These are phyloP conservation scores for Caenorhabditis drosophilae DNA, from an alignment of 2,888 invertebrate genomes.

Conservation along the genomic window DNA sequence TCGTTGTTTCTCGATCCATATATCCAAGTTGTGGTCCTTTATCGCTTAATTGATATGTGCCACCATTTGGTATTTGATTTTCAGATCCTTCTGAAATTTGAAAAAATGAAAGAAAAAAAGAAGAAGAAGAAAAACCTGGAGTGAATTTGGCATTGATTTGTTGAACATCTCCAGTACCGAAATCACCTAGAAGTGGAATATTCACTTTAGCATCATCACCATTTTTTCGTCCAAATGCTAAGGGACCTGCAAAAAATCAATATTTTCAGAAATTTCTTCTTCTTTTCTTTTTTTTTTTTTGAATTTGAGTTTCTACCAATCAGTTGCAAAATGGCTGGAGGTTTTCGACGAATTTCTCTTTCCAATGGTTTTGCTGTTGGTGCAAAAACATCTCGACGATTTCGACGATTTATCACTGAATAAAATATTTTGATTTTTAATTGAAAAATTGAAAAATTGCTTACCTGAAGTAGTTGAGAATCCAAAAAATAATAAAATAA, in stretches of 20 bases:
- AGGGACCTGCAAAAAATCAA: constrained; percentile 25
- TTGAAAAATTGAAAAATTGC: too few species aligned
- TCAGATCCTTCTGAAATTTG: constrained; percentile 8
- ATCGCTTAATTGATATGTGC: constrained; percentile 50
- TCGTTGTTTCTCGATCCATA: constrained; percentile 53
- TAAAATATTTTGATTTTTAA: not conserved
- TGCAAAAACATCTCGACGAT: constrained; percentile 18
- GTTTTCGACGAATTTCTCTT: constrained; percentile 41
- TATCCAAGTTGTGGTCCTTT: constrained; percentile 52
- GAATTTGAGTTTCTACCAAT: constrained; percentile 16
- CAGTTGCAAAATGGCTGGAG: constrained; percentile 38
- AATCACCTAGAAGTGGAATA: constrained; percentile 46
- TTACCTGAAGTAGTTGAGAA: not conserved
- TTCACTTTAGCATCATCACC: constrained; percentile 53
- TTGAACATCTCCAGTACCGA: constrained; percentile 53
- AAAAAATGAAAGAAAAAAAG: too few species aligned
- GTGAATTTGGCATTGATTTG: constrained; percentile 52
- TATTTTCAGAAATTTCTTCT: too few species aligned
- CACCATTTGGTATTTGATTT: constrained; percentile 44
- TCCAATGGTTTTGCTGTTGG: constrained; percentile 9
- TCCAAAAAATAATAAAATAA: not conserved
- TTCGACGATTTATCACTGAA: constrained; percentile 24
- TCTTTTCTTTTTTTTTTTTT: not conserved
- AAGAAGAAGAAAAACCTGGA: constrained; percentile 42
- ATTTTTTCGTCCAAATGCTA: constrained; percentile 53